These are phyloP conservation scores for Nesidiocoris tenuis DNA, from an alignment of 2,888 invertebrate species.

Conservation along the genomic window DNA sequence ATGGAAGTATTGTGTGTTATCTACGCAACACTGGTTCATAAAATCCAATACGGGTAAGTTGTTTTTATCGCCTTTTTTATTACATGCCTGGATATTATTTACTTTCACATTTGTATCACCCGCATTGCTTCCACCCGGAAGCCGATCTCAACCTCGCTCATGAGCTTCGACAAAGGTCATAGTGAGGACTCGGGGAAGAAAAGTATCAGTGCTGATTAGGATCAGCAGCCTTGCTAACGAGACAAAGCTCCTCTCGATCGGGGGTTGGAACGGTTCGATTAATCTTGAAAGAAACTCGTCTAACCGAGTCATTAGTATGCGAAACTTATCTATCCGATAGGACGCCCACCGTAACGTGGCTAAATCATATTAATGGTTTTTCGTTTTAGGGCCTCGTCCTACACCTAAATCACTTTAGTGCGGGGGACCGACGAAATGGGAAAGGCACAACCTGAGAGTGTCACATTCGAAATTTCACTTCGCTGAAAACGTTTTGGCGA, in stretches of 20 bases:
- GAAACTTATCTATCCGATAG: neutral
- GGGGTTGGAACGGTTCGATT: neutral
- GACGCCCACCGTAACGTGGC: neutral
- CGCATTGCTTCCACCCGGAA: no score
- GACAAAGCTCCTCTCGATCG: neutral
- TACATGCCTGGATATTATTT: no score
- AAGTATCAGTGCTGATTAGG: constrained; percentile 1
- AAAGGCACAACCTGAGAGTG: no score
- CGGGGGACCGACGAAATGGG: neutral
- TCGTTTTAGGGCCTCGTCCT: neutral
- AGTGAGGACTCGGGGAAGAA: constrained; percentile 2
- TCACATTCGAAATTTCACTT: no score
- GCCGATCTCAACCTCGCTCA: neutral
- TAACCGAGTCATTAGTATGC: constrained; percentile 16
- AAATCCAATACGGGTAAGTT: no score
- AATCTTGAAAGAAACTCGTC: neutral
- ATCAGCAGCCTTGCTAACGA: neutral
- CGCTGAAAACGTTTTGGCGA: no score
- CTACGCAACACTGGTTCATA: no score
- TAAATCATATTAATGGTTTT: neutral
- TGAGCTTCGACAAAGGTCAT: neutral
- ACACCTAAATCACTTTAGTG: neutral
- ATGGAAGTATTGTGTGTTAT: no score
- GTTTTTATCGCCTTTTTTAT: no score
- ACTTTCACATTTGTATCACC: no score